Conservation (phyloP, 2,113 vertebrate species). For the Coryphaenoides rupestris region DNA sequence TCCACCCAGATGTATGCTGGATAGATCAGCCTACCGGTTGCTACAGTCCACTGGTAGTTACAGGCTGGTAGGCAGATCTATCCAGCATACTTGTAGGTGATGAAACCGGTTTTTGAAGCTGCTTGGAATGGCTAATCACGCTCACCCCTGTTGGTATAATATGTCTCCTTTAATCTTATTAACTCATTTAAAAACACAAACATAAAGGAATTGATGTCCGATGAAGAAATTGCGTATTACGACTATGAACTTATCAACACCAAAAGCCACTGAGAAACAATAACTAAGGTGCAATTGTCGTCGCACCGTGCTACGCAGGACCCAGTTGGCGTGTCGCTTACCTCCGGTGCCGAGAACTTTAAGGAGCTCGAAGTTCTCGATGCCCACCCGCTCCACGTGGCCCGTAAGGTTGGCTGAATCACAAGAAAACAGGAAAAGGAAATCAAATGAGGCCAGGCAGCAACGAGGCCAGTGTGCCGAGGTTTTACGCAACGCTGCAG, state of each 20-base stretch:
- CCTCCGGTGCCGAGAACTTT: conserved; percentile 97
- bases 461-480: too few relatives aligned
- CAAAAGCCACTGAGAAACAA: neutral
- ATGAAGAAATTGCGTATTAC: neutral
- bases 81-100: too few relatives aligned
- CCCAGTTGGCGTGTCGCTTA: conserved; percentile 62
- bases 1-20: too few relatives aligned
- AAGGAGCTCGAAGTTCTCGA: conserved; percentile 96
- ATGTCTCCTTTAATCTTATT: neutral
- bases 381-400: conserved; percentile 92
- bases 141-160: too few relatives aligned
- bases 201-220: too few relatives aligned
- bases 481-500: too few relatives aligned
- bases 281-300: too few relatives aligned
- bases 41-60: too few relatives aligned
- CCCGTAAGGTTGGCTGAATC: conserved; percentile 91
- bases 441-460: neutral
- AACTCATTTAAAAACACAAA: conserved; percentile 10
- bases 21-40: too few relatives aligned
- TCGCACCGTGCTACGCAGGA: neutral
- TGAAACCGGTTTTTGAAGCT: too few relatives aligned
- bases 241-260: neutral
- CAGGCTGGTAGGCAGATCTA: too few relatives aligned
- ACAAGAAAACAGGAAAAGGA: conserved; percentile 1
- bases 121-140: too few relatives aligned